Evolutionary conservation across 2,113 vertebrate genomes (phyloP), one percentile per base, ranked within the genome.

Genomic region (Murina feae): DNA sequence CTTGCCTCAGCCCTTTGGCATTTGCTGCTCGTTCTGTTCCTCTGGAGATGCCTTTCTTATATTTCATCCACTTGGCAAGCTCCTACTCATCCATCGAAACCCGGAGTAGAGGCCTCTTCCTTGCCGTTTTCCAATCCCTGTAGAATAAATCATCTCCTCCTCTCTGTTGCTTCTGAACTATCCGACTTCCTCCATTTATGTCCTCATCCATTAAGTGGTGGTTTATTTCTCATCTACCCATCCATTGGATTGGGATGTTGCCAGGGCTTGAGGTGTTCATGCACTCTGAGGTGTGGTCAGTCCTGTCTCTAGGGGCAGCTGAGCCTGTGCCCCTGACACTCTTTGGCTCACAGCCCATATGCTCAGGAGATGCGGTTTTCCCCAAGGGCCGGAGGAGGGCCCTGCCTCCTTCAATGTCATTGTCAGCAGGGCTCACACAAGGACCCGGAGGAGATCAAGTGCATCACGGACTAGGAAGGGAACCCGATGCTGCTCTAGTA

Each of bases 11-110:
- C 37, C 14, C 37, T 35, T 53, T 39, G 39, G 53, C 47, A 21
- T 21, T 30, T 28, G 8, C 39, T 93, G 14, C 10, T 80, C 32
- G 3, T 37, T 65, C 32, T 39, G 18, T 72, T 80, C 58, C 69
- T 83, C n/a, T 49, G 63, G 68, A 42, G 8, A 51, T 23, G 16
- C 16, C 78, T 39, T 71, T 78, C 32, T 76, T 35, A 9, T 17
- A 87, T 44, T 53, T 75, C 13, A 23, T 51, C 47, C 0, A 60
- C 82, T 65, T 55, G 53, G 12, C 8, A 90, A 93, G 55, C 91
- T 93, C 75, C 75, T 90, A 51, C 53, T 69, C 42, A 37, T 37
- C 49, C 68, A 20, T 68, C 69, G 75, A 75, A 90, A 51, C 28
- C 68, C 82, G 82, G 58, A 71, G 53, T 20, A 82, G 30, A 69